Evolutionary conservation across 2,113 vertebrate species (phyloP).

Genomic region (Sinocyclocheilus anophthalmus): DNA sequence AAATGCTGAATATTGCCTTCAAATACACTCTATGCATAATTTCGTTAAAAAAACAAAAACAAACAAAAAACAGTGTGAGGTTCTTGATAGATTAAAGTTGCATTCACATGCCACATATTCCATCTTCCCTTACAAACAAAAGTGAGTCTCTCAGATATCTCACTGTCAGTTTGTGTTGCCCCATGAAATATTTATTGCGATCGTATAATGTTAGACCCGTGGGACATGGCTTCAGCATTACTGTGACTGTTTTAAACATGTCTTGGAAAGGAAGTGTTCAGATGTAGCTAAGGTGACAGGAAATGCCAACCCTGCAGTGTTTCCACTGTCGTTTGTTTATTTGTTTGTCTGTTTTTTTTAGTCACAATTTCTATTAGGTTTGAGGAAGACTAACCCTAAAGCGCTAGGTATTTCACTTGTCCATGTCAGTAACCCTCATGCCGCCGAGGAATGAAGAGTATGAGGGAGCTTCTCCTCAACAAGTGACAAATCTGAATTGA

Average conservation of each 20-base stretch:
- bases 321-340: constrained; percentile 11
- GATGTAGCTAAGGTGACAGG: constrained; percentile 6
- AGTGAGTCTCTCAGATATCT: constrained; percentile 8
- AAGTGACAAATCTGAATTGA: constrained; percentile 13
- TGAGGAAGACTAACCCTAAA: not conserved
- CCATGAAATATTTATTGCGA: constrained; percentile 11
- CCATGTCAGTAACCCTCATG: constrained; percentile 23
- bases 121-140: constrained; percentile 19
- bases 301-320: not conserved
- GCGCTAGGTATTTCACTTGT: constrained; percentile 3
- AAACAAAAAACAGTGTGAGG: not conserved
- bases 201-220: constrained; percentile 14
- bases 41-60: not conserved
- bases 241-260: constrained; percentile 21
- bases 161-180: constrained; percentile 38
- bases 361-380: not conserved
- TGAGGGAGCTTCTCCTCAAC: constrained; percentile 1
- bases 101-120: constrained; percentile 25
- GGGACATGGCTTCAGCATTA: constrained; percentile 14
- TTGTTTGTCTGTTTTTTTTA: not conserved
- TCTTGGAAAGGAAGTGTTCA: constrained; percentile 30
- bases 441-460: not conserved
- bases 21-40: not conserved
- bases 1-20: not conserved
- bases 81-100: constrained; percentile 27